These are phyloP conservation scores for Andrena marginata DNA, from an alignment of 2,888 invertebrate genomes.

Conservation along the genomic window DNA sequence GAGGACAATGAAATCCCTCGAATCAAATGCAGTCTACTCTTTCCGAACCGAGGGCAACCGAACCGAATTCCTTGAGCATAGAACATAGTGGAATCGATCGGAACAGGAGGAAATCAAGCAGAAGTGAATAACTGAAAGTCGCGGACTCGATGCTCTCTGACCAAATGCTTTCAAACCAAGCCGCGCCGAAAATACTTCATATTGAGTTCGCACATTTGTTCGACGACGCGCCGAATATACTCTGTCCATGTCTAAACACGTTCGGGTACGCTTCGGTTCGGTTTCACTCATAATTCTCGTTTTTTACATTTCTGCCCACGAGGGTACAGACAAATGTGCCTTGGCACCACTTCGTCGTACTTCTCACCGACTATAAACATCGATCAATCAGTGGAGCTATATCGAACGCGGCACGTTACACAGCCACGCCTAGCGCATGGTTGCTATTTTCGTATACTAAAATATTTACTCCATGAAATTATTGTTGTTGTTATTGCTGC, in stretches of 20 bases:
- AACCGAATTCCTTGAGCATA: not conserved
- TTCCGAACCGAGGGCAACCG: not conserved
- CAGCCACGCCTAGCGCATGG: not conserved
- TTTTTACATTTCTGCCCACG: constrained; percentile 18
- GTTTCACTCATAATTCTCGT: constrained; percentile 24
- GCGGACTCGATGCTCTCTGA: constrained; percentile 11
- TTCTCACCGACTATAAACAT: not conserved
- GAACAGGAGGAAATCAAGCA: not conserved
- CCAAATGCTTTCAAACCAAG: constrained; percentile 43
- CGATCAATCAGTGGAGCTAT: not conserved
- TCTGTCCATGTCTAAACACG: constrained; percentile 54
- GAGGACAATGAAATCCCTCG: too few species aligned
- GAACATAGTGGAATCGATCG: not conserved
- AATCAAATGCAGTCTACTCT: not conserved
- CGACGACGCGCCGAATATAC: constrained; percentile 52
- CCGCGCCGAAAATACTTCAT: constrained; percentile 57
- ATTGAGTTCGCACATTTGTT: constrained; percentile 59
- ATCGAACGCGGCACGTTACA: not conserved
- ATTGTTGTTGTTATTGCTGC: not conserved
- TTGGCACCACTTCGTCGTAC: not conserved
- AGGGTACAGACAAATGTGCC: not conserved
- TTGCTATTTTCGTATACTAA: constrained; percentile 1
- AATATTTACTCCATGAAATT: not conserved
- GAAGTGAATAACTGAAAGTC: constrained; percentile 35
- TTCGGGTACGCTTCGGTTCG: constrained; percentile 24